These are phyloP conservation scores for Seladonia tumulorum DNA, from an alignment of 2,888 invertebrate species.

Conservation along the genomic window DNA sequence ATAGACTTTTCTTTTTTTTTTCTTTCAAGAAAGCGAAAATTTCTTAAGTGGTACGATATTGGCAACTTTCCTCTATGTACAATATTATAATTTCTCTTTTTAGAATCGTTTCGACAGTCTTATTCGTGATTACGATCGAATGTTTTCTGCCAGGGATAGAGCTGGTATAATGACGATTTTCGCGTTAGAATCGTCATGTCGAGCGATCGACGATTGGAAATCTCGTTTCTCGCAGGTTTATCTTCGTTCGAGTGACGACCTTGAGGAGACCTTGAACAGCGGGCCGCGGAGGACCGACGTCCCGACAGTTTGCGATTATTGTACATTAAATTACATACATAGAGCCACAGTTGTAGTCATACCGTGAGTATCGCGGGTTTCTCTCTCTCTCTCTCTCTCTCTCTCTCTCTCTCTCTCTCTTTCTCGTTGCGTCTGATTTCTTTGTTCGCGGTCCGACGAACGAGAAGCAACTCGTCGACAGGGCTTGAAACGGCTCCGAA, in stretches of 20 bases:
- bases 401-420: neutral
- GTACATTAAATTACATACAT: constrained; percentile 68
- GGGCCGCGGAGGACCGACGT: constrained; percentile 37
- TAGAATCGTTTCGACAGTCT: neutral
- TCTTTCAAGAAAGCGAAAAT: neutral
- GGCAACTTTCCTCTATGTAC: neutral
- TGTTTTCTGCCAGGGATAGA: neutral
- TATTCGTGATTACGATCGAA: neutral
- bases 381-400: neutral
- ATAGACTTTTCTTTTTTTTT: neutral
- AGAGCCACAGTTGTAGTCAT: constrained; percentile 69
- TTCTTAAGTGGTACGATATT: neutral
- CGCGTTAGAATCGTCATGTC: neutral
- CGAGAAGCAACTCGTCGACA: constrained; percentile 9
- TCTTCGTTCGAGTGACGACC: neutral
- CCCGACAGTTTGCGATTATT: constrained; percentile 49
- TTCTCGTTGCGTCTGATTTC: neutral
- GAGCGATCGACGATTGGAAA: neutral
- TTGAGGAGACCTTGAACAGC: neutral
- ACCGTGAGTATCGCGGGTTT: neutral
- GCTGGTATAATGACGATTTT: neutral
- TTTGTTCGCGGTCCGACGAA: no score
- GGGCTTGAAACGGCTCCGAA: neutral
- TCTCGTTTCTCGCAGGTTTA: neutral
- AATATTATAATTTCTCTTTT: neutral